Evolutionary conservation across 2,113 vertebrate species (phyloP).

Genomic region (Pachypanchax playfairii): DNA sequence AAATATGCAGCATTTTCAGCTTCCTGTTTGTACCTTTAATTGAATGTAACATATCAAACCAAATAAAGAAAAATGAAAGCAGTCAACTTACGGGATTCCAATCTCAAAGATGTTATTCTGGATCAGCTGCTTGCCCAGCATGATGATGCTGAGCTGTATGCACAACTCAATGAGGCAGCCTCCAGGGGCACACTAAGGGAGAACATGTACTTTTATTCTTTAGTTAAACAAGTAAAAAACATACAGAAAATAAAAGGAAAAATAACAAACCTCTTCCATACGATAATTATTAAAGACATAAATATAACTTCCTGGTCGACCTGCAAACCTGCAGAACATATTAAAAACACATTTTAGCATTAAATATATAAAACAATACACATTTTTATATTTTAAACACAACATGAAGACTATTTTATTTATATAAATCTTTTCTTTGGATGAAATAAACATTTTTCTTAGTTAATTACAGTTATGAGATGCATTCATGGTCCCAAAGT

Average conservation of each 20-base stretch:
- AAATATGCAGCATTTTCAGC: not conserved
- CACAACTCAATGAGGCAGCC: conserved; percentile 97
- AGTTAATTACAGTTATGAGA: not conserved
- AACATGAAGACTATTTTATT: not conserved
- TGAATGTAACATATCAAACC: too few species aligned
- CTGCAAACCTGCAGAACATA: conserved; percentile 85
- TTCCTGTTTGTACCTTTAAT: too few species aligned
- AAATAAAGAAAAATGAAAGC: not conserved
- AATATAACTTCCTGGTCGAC: conserved; percentile 89
- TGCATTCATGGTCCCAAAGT: not conserved
- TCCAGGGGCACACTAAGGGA: conserved; percentile 90
- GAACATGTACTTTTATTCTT: not conserved
- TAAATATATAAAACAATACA: too few species aligned
- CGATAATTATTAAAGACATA: conserved; percentile 92
- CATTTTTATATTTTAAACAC: not conserved
- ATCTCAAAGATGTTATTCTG: conserved; percentile 99
- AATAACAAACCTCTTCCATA: conserved; percentile 88
- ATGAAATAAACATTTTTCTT: not conserved
- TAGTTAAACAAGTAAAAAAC: not conserved
- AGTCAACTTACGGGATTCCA: conserved; percentile 90
- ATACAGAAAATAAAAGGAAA: not conserved
- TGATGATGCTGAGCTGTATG: conserved; percentile 98
- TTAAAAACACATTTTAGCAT: not conserved
- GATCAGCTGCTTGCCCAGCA: conserved; percentile 97
- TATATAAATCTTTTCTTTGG: too few species aligned